Evolutionary conservation across 2,888 invertebrate genomes (phyloP).

Genomic region (Chaetoderma sp.): DNA sequence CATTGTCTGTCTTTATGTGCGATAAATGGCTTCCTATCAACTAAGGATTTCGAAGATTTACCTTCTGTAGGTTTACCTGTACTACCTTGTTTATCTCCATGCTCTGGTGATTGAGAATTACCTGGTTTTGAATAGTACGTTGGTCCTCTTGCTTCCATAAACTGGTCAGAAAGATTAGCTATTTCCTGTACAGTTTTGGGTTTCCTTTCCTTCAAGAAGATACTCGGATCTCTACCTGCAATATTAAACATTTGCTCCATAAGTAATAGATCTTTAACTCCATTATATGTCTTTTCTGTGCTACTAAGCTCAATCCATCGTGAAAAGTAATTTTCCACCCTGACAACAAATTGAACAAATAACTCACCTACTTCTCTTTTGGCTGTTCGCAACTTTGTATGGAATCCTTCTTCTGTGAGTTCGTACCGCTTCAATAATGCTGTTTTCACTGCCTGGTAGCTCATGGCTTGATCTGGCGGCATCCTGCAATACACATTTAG

Average conservation of each 20-base stretch:
- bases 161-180: constrained; percentile 21
- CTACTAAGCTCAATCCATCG: not conserved
- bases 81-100: too few species aligned
- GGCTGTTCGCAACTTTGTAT: not conserved
- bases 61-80: too few species aligned
- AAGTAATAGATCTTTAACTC: constrained; percentile 19
- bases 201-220: constrained; percentile 28
- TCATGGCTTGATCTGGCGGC: not conserved
- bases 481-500: not conserved
- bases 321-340: not conserved
- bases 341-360: not conserved
- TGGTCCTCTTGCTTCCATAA: constrained; percentile 20
- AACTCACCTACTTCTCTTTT: not conserved
- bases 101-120: too few species aligned
- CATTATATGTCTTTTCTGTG: too few species aligned
- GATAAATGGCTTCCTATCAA: not conserved
- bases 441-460: not conserved
- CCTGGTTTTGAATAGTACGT: too few species aligned
- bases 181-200: constrained; percentile 20
- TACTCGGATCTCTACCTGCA: constrained; percentile 1
- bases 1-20: not conserved
- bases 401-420: constrained; percentile 9
- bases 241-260: constrained; percentile 16
- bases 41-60: too few species aligned
- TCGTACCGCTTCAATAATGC: not conserved